Conservation (phyloP, 1,140 invertebrate genomes). For the Hylaeus volcanicus region DNA sequence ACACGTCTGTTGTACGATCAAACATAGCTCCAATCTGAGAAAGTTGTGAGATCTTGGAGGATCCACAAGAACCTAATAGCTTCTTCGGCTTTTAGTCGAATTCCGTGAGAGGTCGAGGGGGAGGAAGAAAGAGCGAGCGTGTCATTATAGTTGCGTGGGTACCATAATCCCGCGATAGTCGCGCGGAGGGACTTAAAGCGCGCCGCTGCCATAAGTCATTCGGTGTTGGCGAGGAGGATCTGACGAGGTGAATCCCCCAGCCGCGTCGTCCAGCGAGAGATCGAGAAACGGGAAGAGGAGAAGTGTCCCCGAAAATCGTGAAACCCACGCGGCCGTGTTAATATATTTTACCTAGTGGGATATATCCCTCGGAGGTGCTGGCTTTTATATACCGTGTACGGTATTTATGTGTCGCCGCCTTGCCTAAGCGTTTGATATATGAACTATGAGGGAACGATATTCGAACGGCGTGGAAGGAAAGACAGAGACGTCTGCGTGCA, state of each 20-base stretch:
- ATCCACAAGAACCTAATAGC: too few species aligned
- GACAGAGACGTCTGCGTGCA: constrained; percentile 7
- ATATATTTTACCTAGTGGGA: constrained; percentile 70
- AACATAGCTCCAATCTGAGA: too few species aligned
- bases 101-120: not conserved
- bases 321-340: constrained; percentile 66
- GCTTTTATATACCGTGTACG: constrained; percentile 69
- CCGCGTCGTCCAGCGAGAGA: constrained; percentile 4
- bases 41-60: too few species aligned
- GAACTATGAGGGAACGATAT: constrained; percentile 68
- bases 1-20: too few species aligned
- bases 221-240: constrained; percentile 10
- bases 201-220: constrained; percentile 68
- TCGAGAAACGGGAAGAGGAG: constrained; percentile 12
- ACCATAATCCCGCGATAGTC: constrained; percentile 55
- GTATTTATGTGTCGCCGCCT: constrained; percentile 73
- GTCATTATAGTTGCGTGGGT: constrained; percentile 52
- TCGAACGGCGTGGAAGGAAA: constrained; percentile 2
- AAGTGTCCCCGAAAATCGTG: constrained; percentile 69
- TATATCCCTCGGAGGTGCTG: constrained; percentile 57
- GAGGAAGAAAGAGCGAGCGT: too few species aligned
- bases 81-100: too few species aligned
- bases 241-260: constrained; percentile 26
- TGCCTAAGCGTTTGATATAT: constrained; percentile 73
- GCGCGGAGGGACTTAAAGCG: constrained; percentile 56